phyloP scores from a whole-genome alignment of 2,113 vertebrate genomes.

The Turnix velox region DNA sequence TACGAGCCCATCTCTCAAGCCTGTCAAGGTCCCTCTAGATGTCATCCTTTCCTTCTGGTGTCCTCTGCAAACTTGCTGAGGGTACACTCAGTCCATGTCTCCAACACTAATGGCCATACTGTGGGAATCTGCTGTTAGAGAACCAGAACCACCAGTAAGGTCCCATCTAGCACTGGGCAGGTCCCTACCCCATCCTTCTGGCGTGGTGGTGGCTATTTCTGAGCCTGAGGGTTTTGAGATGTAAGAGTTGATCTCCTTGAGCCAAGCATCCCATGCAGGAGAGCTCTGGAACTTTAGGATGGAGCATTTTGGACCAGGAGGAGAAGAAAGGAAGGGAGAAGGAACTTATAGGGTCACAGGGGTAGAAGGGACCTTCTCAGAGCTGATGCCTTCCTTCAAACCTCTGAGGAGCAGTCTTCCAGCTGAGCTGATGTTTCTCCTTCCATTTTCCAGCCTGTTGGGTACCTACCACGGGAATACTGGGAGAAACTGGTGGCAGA shows the following conservation, averaged over 20 bases:
- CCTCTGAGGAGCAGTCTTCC: neutral
- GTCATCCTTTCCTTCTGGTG: too few relatives aligned
- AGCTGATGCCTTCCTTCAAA: neutral
- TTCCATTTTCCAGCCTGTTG: slow-evolving; percentile 51
- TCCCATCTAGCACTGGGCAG: neutral
- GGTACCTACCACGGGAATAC: slow-evolving; percentile 79
- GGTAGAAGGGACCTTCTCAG: neutral
- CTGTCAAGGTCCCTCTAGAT: too few relatives aligned
- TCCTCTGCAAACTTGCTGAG: too few relatives aligned
- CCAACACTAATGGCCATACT: too few relatives aligned
- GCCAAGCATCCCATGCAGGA: neutral
- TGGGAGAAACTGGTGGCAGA: slow-evolving; percentile 81
- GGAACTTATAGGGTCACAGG: neutral
- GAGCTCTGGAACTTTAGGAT: neutral
- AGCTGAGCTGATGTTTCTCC: neutral
- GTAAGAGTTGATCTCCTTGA: neutral
- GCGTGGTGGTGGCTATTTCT: neutral
- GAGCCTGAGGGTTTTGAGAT: neutral
- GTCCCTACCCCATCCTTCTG: neutral
- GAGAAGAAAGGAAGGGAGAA: neutral
- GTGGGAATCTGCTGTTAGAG: neutral
- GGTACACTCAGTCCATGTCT: too few relatives aligned
- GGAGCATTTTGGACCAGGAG: neutral
- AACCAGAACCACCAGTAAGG: neutral
- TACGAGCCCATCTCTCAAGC: too few relatives aligned